phyloP scores from a whole-genome alignment of 2,113 vertebrate species.

The Calyptomena viridis region DNA sequence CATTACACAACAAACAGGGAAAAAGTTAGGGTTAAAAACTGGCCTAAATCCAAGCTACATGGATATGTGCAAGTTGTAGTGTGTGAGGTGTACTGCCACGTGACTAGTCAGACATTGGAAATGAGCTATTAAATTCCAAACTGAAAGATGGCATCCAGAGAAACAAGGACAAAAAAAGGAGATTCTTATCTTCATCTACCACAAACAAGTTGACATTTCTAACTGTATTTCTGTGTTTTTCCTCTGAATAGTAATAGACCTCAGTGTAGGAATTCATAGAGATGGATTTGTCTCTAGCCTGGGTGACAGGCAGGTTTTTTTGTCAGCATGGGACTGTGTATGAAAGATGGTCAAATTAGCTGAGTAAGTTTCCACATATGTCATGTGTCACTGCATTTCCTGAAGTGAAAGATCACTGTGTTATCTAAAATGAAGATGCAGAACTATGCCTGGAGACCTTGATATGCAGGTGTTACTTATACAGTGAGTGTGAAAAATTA shows the following conservation, averaged over 20 bases:
- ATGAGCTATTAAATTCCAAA: neutral
- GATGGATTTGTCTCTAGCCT: neutral
- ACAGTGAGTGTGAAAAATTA: slow-evolving; percentile 21
- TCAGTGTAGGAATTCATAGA: neutral
- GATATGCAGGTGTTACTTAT: neutral
- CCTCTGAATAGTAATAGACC: neutral
- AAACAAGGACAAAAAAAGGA: neutral
- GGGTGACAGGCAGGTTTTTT: slow-evolving; percentile 40
- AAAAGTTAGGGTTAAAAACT: neutral
- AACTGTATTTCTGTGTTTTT: neutral
- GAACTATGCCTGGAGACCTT: neutral
- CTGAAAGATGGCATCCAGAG: neutral
- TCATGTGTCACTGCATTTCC: slow-evolving; percentile 26
- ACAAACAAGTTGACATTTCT: neutral
- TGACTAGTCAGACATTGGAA: neutral
- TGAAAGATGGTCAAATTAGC: slow-evolving; percentile 55
- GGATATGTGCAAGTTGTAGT: neutral
- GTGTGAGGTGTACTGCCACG: neutral
- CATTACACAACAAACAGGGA: neutral
- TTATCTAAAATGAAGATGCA: slow-evolving; percentile 17
- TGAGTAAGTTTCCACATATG: slow-evolving; percentile 34
- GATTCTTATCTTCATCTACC: neutral
- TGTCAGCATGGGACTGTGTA: neutral
- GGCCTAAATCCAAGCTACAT: neutral
- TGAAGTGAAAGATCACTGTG: neutral